Percentiles rank a stretch among this genome's conserved stretches.
Evolutionary conservation across 2,888 invertebrate genomes (phyloP).

Genomic region (Cantharis lateralis): DNA sequence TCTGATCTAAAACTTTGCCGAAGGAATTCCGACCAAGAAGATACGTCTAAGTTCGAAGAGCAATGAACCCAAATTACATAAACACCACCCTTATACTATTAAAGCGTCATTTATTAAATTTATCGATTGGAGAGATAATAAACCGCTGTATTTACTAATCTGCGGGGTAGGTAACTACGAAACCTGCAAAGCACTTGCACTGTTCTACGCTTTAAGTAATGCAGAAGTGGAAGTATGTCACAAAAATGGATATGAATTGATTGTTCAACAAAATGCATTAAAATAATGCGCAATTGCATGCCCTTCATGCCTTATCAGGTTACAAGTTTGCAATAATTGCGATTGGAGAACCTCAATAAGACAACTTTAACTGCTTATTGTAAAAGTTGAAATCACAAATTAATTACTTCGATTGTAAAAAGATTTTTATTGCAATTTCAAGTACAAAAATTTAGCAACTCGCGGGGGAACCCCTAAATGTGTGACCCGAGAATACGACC

Average conservation of each 20-base stretch:
- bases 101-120: constrained; percentile 24
- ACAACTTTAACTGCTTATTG: background rate
- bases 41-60: constrained; percentile 5
- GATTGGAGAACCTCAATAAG: constrained; percentile 11
- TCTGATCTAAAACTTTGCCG: background rate
- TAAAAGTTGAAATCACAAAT: background rate
- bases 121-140: constrained; percentile 23
- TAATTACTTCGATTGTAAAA: background rate
- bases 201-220: background rate
- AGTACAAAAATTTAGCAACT: background rate
- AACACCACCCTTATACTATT: constrained; percentile 20
- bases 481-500: background rate
- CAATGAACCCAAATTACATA: constrained; percentile 23
- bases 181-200: background rate
- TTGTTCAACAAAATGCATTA: constrained; percentile 6
- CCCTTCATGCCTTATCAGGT: constrained; percentile 14
- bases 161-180: background rate
- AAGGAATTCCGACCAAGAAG: background rate
- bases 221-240: background rate
- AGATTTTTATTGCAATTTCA: background rate
- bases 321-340: constrained; percentile 1
- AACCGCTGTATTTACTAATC: background rate
- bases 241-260: background rate
- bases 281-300: constrained; percentile 4
- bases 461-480: background rate